phyloP scores from a whole-genome alignment of 2,113 vertebrate species.

The Danionella cerebrum region DNA sequence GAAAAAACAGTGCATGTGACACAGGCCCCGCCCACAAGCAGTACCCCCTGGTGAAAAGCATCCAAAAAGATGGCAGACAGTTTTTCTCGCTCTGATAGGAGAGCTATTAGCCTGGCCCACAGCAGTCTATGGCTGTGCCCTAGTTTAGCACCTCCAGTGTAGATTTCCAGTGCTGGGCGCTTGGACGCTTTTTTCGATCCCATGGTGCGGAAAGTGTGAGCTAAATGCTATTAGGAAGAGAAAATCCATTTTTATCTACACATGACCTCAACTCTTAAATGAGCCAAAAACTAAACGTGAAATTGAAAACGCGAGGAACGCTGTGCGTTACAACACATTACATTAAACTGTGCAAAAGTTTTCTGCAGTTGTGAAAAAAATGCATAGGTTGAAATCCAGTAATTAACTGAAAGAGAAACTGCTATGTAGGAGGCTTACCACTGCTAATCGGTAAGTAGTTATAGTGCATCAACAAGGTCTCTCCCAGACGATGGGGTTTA shows the following conservation, averaged over 20 bases:
- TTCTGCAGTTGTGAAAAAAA: no score
- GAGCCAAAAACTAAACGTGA: not conserved
- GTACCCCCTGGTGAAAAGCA: constrained; percentile 17
- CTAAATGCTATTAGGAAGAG: not conserved
- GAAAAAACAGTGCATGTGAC: constrained; percentile 26
- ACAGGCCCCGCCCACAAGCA: not conserved
- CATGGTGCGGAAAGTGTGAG: constrained; percentile 20
- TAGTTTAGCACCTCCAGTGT: constrained; percentile 35
- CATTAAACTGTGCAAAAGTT: no score
- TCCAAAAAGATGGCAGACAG: constrained; percentile 29
- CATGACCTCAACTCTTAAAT: not conserved
- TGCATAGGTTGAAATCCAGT: no score
- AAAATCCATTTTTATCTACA: constrained; percentile 20
- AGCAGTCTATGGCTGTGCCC: constrained; percentile 31
- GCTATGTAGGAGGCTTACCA: no score
- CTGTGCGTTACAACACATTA: not conserved
- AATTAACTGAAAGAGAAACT: no score
- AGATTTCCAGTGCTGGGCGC: constrained; percentile 28
- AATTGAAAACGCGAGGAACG: not conserved
- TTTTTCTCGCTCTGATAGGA: constrained; percentile 31
- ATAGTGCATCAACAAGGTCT: no score
- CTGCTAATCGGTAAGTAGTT: no score
- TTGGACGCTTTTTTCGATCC: constrained; percentile 5
- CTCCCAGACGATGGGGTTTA: no score
- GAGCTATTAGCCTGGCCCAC: constrained; percentile 34